Conservation (phyloP, 1,140 invertebrate genomes). For the Bombus fervidus region DNA sequence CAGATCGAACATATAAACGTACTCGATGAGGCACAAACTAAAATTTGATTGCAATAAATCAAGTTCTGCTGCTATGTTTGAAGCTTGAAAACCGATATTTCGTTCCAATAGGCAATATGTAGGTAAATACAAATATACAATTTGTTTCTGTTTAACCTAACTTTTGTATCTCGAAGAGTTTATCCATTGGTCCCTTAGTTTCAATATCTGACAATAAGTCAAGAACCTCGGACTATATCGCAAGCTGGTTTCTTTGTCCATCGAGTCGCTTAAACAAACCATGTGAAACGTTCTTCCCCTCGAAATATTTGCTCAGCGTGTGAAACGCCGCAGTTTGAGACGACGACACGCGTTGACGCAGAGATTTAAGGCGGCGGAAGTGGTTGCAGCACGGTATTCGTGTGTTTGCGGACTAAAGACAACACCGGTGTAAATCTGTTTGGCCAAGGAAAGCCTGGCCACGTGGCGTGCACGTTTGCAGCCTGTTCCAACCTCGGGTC, state of each 20-base stretch:
- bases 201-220: not conserved
- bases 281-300: not conserved
- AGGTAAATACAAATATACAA: not conserved
- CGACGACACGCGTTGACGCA: conserved; percentile 3
- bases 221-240: not conserved
- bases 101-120: no score
- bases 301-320: conserved; percentile 13
- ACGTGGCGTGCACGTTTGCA: conserved; percentile 58
- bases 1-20: no score
- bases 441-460: conserved; percentile 52
- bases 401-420: conserved; percentile 54
- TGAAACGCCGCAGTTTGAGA: not conserved
- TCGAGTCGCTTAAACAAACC: conserved; percentile 2
- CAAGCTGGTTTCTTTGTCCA: not conserved
- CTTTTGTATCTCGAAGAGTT: not conserved
- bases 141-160: not conserved
- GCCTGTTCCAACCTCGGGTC: not conserved
- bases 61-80: no score
- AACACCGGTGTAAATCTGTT: conserved; percentile 64
- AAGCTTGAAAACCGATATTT: no score
- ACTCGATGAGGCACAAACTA: no score
- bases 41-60: no score
- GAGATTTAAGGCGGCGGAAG: conserved; percentile 46
- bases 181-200: not conserved
- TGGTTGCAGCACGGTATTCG: conserved; percentile 40